These are phyloP conservation scores for Acronicta psi DNA, from an alignment of 2,888 invertebrate genomes.

Conservation along the genomic window DNA sequence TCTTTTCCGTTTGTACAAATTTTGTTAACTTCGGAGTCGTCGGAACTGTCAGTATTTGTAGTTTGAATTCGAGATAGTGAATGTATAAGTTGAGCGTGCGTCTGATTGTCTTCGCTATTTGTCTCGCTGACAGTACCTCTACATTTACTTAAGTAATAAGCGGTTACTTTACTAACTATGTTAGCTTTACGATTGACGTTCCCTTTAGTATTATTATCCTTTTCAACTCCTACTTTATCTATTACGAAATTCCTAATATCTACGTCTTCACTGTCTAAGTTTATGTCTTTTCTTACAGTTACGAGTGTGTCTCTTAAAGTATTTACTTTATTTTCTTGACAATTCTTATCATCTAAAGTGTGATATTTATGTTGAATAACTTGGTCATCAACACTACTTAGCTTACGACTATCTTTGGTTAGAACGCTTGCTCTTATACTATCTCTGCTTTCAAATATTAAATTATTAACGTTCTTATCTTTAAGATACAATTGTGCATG, in stretches of 20 bases:
- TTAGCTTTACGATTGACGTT: not conserved
- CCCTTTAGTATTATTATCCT: not conserved
- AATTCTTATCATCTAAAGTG: not conserved
- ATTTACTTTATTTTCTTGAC: not conserved
- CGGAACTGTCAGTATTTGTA: not conserved
- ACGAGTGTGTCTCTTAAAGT: not conserved
- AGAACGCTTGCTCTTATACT: constrained; percentile 1
- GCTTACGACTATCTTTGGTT: not conserved
- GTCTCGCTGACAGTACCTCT: not conserved
- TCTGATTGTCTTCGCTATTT: not conserved
- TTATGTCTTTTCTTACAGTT: not conserved
- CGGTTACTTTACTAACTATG: not conserved
- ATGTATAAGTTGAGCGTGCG: not conserved
- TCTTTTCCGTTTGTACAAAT: not conserved
- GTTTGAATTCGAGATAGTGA: not conserved
- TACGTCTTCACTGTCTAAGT: not conserved
- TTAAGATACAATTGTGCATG: constrained; percentile 1
- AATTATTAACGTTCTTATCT: not conserved
- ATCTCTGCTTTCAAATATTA: constrained; percentile 1
- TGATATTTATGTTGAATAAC: not conserved
- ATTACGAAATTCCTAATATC: not conserved
- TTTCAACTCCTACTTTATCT: not conserved
- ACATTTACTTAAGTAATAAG: not conserved
- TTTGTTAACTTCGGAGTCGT: not conserved
- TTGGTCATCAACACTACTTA: not conserved